Conservation (phyloP, 1,140 invertebrate genomes). For the Caenorhabditis elegans region DNA sequence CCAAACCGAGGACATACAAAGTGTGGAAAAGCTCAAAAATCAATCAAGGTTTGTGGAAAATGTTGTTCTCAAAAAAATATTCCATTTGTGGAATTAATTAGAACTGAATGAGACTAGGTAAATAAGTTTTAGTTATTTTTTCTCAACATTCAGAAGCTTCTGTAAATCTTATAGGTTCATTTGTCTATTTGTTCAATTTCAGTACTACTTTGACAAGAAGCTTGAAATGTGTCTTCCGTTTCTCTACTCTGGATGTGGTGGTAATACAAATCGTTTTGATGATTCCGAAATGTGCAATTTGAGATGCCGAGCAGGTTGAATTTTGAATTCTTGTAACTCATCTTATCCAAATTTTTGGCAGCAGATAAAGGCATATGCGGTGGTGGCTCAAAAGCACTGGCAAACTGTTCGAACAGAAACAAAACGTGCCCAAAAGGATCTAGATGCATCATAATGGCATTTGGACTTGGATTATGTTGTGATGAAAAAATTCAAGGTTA, state of each 20-base stretch:
- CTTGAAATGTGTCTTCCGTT: constrained; percentile 19
- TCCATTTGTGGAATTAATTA: too few relatives aligned
- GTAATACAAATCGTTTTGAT: neutral
- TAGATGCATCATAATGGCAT: constrained; percentile 2
- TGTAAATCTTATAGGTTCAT: too few relatives aligned
- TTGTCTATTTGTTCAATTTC: too few relatives aligned
- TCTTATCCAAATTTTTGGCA: neutral
- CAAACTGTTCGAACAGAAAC: neutral
- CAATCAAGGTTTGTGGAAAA: neutral
- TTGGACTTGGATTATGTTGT: constrained; percentile 6
- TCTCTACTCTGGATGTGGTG: constrained; percentile 2
- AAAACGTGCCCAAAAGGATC: constrained; percentile 16
- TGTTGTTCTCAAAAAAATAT: neutral
- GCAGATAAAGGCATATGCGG: constrained; percentile 21
- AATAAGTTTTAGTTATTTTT: too few relatives aligned
- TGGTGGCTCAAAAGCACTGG: neutral
- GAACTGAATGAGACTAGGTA: too few relatives aligned
- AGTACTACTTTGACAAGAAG: constrained; percentile 11
- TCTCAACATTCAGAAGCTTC: too few relatives aligned
- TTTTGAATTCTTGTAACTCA: neutral
- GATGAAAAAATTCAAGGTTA: neutral
- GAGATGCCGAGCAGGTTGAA: neutral
- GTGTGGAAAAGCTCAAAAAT: neutral
- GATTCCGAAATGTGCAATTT: neutral
- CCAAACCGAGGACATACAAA: neutral